Evolutionary conservation across 2,797 vertebrate genomes (phyloP), one percentile per base, ranked within the genome.

Genomic region (Scyliorhinus canicula): DNA sequence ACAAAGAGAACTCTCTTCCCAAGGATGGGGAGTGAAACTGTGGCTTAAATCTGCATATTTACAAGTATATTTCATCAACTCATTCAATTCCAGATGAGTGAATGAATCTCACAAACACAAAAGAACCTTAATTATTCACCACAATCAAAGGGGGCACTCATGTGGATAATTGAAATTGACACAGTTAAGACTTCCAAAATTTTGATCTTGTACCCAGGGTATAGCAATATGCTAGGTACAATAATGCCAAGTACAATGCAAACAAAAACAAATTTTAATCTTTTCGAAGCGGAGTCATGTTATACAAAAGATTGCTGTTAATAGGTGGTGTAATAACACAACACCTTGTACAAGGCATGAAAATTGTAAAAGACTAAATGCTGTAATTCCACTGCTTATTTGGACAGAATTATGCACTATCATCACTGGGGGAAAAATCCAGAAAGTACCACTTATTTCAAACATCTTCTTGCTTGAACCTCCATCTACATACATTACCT

Each of bases 241-340:
- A 35, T 19, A 63, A 40, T 63, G 5, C 24, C 85, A 55, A 55
- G 31, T 57, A 19, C 1, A 35, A 88, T 31, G 28, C 31, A 55
- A 88, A 88, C 31, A 88, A 88, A 88, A 40, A 91, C 57, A 91
- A n/a, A 57, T 91, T 91, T 91, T 40, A 40, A 21, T 91, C n/a
- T 63, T 60, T 91, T 40, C 63, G n/a, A 63, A 90, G 5, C 19
- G 40, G 86, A 90, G n/a, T 55, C 8, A 88, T 55, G 52, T 57
- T 31, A 55, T 31, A 88, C 50, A 52, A 9, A 88, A 57, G 52
- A 35, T 6, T 90, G 57, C 7, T 57, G 57, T 63, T 19, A 90
- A 63, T 50, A 63, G 35, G 55, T 47, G 35, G 52, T n/a, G 31
- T n/a, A 88, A 60, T 57, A 55, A 57, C 1, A 6, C 31, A 28